Evolutionary conservation across 2,113 vertebrate genomes (phyloP).

Genomic region (Xyrauchen texanus): DNA sequence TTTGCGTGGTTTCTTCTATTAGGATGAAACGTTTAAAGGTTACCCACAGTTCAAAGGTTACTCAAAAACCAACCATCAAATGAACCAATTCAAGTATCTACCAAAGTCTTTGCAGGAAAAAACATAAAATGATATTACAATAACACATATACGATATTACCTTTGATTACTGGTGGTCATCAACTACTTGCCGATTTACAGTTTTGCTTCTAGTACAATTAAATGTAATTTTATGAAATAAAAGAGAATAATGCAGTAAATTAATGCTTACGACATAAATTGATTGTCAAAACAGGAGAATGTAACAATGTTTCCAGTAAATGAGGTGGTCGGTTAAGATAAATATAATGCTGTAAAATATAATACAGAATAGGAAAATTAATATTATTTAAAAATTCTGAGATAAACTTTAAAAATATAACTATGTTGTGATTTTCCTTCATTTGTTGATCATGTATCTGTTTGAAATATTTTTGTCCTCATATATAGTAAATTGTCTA

Average conservation of each 20-base stretch:
- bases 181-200: constrained; percentile 35
- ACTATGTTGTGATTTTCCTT: constrained; percentile 32
- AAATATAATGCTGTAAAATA: constrained; percentile 38
- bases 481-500: constrained; percentile 32
- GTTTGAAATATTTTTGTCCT: constrained; percentile 64
- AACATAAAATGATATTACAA: constrained; percentile 32
- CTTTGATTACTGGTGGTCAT: constrained; percentile 32
- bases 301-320: constrained; percentile 1
- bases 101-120: constrained; percentile 34
- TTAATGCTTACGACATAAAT: constrained; percentile 45
- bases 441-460: constrained; percentile 43
- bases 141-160: constrained; percentile 28
- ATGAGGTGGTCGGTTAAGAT: constrained; percentile 20
- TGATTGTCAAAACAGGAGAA: constrained; percentile 61
- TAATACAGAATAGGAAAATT: constrained; percentile 31
- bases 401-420: constrained; percentile 67
- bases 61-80: constrained; percentile 33
- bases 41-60: constrained; percentile 15
- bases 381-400: constrained; percentile 60
- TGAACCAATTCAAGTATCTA: constrained; percentile 28
- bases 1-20: constrained; percentile 33
- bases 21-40: constrained; percentile 37
- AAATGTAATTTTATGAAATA: background rate
- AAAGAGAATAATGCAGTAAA: background rate
- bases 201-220: constrained; percentile 25